Base-by-base conservation (phyloP, 1,140 invertebrate species). In the Aphelinus atriplicis region DNA sequence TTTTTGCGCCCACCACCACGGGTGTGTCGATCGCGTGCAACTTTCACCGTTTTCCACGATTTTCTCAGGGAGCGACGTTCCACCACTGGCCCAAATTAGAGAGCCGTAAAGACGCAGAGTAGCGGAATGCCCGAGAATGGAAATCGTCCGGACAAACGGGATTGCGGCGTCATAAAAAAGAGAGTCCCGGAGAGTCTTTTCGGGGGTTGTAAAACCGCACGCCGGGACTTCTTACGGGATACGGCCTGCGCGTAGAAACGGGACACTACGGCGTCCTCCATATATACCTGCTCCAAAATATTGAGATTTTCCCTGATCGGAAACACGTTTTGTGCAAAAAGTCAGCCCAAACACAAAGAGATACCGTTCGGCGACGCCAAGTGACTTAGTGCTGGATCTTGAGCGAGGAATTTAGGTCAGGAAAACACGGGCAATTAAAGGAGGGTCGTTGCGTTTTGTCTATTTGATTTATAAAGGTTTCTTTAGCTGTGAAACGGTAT, bases 241-340 rank as follows among this genome's bases (percentile, higher is more conserved):
- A 26, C 0, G 26, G 56, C 65, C 65, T 67, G 65, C 43, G 9
- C 43, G 42, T 7, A 10, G 2, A 10, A 26, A 56, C 50, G 2
- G 48, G 43, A 45, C 9, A 56, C 9, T 50, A 3, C 1, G 10
- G 42, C 51, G 7, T 9, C 46, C 61, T 7, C 2, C n/a, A 7
- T 63, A 26, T 66, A 72, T 76, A 72, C 75, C 75, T 72, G 70
- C 48, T 3, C 7, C n/a, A 62, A 68, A 73, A 69, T 77, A 73
- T 72, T 73, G 72, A 77, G 60, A 77, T 70, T 73, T 72, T 56
- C 56, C 71, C 56, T 58, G 61, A 75, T 75, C 60, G 47, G n/a
- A 69, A 65, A 75, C 66, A 64, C 50, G 60, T 68, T 50, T 26
- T 26, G 26, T 26, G 26, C 26, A 26, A 26, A 26, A 26, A 26